phyloP scores from a whole-genome alignment of 2,888 invertebrate species.

The Dynastes hyllus region DNA sequence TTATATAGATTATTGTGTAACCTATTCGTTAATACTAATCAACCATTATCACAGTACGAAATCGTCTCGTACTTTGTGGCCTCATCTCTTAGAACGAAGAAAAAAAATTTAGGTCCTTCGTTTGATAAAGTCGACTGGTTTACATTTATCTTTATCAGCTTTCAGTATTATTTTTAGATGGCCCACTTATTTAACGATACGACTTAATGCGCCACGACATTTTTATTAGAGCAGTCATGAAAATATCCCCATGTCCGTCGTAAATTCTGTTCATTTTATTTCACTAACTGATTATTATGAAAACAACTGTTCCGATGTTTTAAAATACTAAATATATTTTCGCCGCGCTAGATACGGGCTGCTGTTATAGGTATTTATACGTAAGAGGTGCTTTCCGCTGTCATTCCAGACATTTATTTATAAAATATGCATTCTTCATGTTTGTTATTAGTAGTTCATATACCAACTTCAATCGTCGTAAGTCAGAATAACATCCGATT shows the following conservation, averaged over 20 bases:
- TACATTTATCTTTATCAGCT: conserved; percentile 23
- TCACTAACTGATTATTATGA: conserved; percentile 30
- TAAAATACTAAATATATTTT: conserved; percentile 11
- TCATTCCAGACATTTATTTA: conserved; percentile 18
- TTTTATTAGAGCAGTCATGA: conserved; percentile 17
- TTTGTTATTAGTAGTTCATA: background rate
- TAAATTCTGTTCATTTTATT: conserved; percentile 25
- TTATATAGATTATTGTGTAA: no score
- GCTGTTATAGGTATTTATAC: conserved; percentile 12
- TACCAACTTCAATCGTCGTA: background rate
- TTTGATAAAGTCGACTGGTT: conserved; percentile 26
- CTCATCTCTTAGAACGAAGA: background rate
- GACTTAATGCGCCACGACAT: conserved; percentile 28
- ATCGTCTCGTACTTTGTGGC: background rate
- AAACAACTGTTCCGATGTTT: conserved; percentile 25
- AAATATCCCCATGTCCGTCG: conserved; percentile 14
- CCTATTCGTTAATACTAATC: no score
- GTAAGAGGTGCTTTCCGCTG: background rate
- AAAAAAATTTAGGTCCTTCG: conserved; percentile 18
- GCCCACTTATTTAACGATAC: conserved; percentile 43
- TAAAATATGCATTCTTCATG: conserved; percentile 7
- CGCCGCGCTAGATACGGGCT: background rate
- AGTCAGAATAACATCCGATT: background rate
- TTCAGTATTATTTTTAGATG: conserved; percentile 40
- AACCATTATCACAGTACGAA: background rate